These are phyloP conservation scores for Drosophila prosaltans DNA, from an alignment of 1,140 invertebrate species.

Conservation along the genomic window DNA sequence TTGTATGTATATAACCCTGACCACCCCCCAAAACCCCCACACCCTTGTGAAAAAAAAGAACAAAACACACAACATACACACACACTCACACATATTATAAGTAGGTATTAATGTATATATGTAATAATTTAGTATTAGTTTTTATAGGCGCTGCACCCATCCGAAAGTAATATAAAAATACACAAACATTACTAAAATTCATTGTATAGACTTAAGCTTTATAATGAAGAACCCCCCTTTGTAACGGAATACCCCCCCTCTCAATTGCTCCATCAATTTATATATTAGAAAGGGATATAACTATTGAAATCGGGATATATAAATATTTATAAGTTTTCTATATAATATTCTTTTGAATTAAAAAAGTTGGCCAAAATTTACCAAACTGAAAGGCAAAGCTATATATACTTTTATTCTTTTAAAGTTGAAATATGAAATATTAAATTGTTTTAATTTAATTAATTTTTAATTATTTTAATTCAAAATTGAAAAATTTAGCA, in stretches of 20 bases:
- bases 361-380: not conserved
- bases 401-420: too few relatives aligned
- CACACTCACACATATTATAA: not conserved
- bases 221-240: conserved; percentile 6
- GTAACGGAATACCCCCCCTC: not conserved
- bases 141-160: conserved; percentile 34
- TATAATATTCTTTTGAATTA: not conserved
- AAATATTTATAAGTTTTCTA: not conserved
- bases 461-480: too few relatives aligned
- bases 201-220: conserved; percentile 4
- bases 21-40: not conserved
- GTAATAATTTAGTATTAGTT: conserved; percentile 33
- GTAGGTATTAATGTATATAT: conserved; percentile 16
- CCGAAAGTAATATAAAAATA: not conserved
- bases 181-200: conserved; percentile 13
- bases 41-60: conserved; percentile 4
- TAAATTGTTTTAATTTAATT: too few relatives aligned
- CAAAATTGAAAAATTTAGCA: too few relatives aligned
- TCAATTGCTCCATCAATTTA: not conserved
- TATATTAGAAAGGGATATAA: not conserved
- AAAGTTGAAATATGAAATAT: too few relatives aligned
- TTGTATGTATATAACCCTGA: conserved; percentile 47
- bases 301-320: not conserved
- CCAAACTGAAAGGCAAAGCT: too few relatives aligned
- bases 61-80: not conserved